Evolutionary conservation across 1,140 invertebrate genomes (phyloP), one percentile per base, ranked within the genome.

Genomic region (Euura lappo): DNA sequence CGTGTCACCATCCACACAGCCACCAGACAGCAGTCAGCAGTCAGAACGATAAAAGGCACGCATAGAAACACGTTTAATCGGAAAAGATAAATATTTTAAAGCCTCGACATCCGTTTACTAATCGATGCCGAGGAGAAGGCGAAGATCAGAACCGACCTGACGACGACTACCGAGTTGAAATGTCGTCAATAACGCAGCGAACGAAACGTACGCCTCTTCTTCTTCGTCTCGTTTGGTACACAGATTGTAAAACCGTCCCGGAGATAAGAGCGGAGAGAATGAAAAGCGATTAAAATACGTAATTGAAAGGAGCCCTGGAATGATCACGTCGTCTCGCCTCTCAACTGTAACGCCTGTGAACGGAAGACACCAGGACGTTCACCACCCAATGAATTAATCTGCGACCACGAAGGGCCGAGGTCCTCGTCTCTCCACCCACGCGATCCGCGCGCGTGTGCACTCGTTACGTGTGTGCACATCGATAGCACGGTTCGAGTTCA

Each of bases 21-120:
- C 51, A 5, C 51, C 51, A 6, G 51, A n/a, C 13, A 11, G 51
- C 51, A 60, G n/a, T n/a, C n/a, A n/a, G n/a, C n/a, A n/a, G 28
- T 28, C 28, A 28, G 28, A 28, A 28, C 28, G 28, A 28, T 28
- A 28, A 28, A 28, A 28, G 28, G 28, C 8, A 60, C 13, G 51
- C 51, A 60, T 60, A 60, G 13, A 60, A 60, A 60, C 2, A 60
- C 8, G 51, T 6, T 60, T 60, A 60, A 60, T 60, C 51, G 51
- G 51, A 60, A n/a, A 60, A 60, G 51, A 60, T 60, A 60, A 60
- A 60, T 60, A 60, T 60, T 60, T 60, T 60, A 60, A 60, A 11
- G 51, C 51, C 51, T 60, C 51, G 6, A 60, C 51, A 60, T 60
- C 51, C 51, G 51, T 60, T n/a, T n/a, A 60, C 8, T 60, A 60